Conservation (phyloP, 2,888 invertebrate genomes). For the Pandemis heparana region DNA sequence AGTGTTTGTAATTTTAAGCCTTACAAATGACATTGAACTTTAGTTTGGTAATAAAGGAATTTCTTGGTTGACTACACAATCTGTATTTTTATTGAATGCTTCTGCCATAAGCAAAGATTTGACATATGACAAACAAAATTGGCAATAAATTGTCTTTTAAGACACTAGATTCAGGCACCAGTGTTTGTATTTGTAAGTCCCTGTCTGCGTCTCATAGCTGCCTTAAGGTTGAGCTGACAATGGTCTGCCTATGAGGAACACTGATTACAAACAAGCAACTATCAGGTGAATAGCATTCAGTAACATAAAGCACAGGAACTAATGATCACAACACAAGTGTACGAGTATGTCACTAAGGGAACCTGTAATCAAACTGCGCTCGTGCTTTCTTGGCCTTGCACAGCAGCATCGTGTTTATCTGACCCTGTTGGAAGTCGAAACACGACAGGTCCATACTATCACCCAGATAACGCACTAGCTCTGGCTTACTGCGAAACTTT, state of each 20-base stretch:
- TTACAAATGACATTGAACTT: too few relatives aligned
- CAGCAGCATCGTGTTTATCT: conserved; percentile 89
- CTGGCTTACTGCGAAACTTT: conserved; percentile 93
- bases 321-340: conserved; percentile 83
- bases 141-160: too few relatives aligned
- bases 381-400: conserved; percentile 90
- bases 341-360: conserved; percentile 74
- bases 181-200: background rate
- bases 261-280: conserved; percentile 51
- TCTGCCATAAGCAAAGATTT: background rate
- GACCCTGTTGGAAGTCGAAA: conserved; percentile 93
- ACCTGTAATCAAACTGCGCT: conserved; percentile 90
- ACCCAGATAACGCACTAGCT: conserved; percentile 91
- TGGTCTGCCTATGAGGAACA: conserved; percentile 43
- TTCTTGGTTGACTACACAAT: too few relatives aligned
- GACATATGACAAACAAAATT: too few relatives aligned
- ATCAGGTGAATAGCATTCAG: conserved; percentile 56
- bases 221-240: background rate
- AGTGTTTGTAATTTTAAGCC: too few relatives aligned
- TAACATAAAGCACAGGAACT: conserved; percentile 77
- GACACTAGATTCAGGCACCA: background rate
- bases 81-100: background rate
- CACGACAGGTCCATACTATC: conserved; percentile 91
- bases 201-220: background rate
- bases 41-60: too few relatives aligned